phyloP scores from a whole-genome alignment of 2,797 vertebrate species.

The Pseudochirops corinnae region DNA sequence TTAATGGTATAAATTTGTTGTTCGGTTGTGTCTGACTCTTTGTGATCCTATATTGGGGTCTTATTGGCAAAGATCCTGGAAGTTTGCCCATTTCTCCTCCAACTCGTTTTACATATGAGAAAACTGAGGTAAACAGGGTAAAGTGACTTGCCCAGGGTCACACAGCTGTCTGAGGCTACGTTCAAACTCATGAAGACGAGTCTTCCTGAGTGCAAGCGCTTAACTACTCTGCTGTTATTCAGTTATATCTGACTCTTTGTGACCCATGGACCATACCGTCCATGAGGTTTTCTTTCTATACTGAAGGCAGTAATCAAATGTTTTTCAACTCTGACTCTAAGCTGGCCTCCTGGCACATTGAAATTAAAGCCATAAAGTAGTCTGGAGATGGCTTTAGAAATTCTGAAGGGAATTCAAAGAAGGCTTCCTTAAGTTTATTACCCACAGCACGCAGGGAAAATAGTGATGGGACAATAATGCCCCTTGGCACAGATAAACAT shows the following conservation, averaged over 20 bases:
- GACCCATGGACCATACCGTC: neutral
- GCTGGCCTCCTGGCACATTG: neutral
- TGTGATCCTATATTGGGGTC: neutral
- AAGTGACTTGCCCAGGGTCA: neutral
- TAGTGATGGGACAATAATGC: neutral
- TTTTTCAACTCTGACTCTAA: neutral
- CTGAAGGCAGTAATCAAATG: neutral
- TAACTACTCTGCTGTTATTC: neutral
- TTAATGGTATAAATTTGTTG: neutral
- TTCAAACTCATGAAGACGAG: no score
- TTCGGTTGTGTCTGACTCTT: neutral
- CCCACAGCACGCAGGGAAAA: neutral
- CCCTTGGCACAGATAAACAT: neutral
- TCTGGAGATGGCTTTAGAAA: neutral
- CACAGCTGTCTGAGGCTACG: neutral
- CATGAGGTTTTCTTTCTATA: neutral
- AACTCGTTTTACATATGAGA: neutral
- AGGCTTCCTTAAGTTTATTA: neutral
- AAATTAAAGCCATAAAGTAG: constrained; percentile 1
- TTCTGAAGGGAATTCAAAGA: neutral
- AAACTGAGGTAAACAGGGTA: neutral
- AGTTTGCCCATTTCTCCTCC: neutral
- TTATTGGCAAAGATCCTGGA: neutral
- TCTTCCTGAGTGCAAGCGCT: neutral
- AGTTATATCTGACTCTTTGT: neutral